Evolutionary conservation across 2,113 vertebrate species (phyloP), one percentile per base, ranked within the genome.

Genomic region (Prietella phreatophila): DNA sequence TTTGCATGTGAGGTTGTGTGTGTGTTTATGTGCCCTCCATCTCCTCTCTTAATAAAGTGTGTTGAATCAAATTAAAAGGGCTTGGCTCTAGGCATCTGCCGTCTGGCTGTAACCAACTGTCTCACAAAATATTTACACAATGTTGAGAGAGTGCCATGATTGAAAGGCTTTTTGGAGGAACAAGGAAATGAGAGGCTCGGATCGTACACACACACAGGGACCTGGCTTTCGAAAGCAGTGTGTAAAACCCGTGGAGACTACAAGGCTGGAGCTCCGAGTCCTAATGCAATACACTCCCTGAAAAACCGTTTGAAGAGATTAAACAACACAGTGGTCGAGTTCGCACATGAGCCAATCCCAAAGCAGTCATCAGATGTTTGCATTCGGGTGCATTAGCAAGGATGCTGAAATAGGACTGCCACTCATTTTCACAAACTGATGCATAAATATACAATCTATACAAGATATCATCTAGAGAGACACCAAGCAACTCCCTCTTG

Each of bases 91-190:
- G 93, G 91, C 58, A 91, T 93, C 91, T 89, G 87, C 79, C 82
- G 67, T 84, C 92, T 94, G 93, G 92, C 93, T 94, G 84, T 89
- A 94, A 95, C 92, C 96, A 95, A 96, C 96, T 96, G 95, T 92
- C 96, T 94, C 89, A 90, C 93, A 93, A 96, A 96, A 96, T 96
- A 97, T 96, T 97, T 96, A 96, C 90, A 91, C 91, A 93, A 91
- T 83, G 93, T 88, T 93, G 92, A 93, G 95, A 91, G 95, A 95
- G 94, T 85, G 53, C 93, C 95, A 94, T 96, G 96, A 95, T 96
- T 95, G 94, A 94, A 94, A 94, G 93, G 92, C 93, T 94, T 87
- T 95, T 71, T 39, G 50, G 92, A 94, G 93, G 94, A 96, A 94
- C 90, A 27, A 65, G 79, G 2, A 60, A 92, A 93, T 89, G 92